Evolutionary conservation across 2,888 invertebrate species (phyloP), one percentile per base, ranked within the genome.

Genomic region (Meghimatium bilineatum): DNA sequence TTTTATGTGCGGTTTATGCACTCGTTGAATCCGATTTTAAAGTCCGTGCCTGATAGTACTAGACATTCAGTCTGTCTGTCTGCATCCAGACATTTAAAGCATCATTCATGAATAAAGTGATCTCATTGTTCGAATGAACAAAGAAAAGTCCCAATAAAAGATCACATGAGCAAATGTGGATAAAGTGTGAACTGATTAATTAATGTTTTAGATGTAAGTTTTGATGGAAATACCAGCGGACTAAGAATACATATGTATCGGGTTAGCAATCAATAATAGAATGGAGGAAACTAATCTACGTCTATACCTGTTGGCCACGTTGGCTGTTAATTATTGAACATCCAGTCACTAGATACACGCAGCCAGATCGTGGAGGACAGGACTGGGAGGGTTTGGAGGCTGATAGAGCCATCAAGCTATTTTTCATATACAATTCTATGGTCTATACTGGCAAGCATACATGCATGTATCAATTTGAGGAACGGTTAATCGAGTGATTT

Each of bases 251-350:
- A 72, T 72, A n/a, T 72, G 44, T 44, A 38, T 44, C 44, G n/a
- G 14, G n/a, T n/a, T 26, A 17, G 44, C n/a, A n/a, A 72, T 72
- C 72, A 72, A 72, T 72, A 44, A 44, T 44, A 72, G 72, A 72
- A 38, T 44, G 26, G n/a, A n/a, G n/a, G 44, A 49, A 72, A 72
- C 72, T 72, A 44, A 72, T 72, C 44, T 49, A 44, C 29, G 44
- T 72, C 72, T 72, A 72, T n/a, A 72, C 72, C 44, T 44, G 17
- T 66, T 66, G 66, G 72, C 72, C 44, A 44, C 44, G 49, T 44
- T 49, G 72, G n/a, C n/a, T n/a, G 3, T 72, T n/a, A 72, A 49
- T 72, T 72, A 72, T 72, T 72, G 72, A 72, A 72, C 72, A 66
- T 17, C 0, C 29, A 66, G 66, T 29, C 66, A 66, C 56, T 56